Base-by-base conservation (phyloP, 2,888 invertebrate genomes). In the Incurvaria masculella region DNA sequence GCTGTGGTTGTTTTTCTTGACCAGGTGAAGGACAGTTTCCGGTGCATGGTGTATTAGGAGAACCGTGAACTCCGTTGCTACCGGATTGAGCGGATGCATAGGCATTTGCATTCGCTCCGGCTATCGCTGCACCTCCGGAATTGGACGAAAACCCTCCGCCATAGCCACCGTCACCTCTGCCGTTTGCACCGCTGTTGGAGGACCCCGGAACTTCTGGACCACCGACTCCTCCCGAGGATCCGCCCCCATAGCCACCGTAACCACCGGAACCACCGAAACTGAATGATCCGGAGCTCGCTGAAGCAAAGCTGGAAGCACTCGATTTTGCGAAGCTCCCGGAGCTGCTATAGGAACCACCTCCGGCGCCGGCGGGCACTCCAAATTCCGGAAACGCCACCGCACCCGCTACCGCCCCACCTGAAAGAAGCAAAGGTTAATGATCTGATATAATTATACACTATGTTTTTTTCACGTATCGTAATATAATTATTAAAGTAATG, bases 241-340 rank as follows among this genome's bases (percentile, higher is more conserved):
- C 10, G 40, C 11, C 21, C 56, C 58, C 27, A 45, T 42, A 8
- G 55, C 49, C 39, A 14, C 38, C n/a, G 33, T 21, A 46, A 42
- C 62, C 63, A 19, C 58, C 59, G 6, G 57, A 50, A 4, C 72
- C 69, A 50, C 62, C 62, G 49, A 63, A 74, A 55, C 64, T 71
- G 53, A 64, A 76, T 3, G 74, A 62, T 56, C 73, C 75, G 23
- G 76, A 65, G 58, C 75, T 73, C 2, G 73, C 66, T 38, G 76
- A 66, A 16, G 78, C 66, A 41, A 63, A 72, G 53, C 74, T 78
- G 18, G 74, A 68, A 14, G 79, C 61, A 23, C 72, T 68, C 1
- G 78, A 66, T 55, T 74, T 66, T 23, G 80, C 63, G 62, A 69
- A 67, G 62, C 74, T 72, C 63, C 82, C 70, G 60, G 65, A 52